A percentile compares a stretch with the other conserved stretches of the same genome.
phyloP scores from a whole-genome alignment of 2,797 vertebrate species.

The Anguilla marmorata region DNA sequence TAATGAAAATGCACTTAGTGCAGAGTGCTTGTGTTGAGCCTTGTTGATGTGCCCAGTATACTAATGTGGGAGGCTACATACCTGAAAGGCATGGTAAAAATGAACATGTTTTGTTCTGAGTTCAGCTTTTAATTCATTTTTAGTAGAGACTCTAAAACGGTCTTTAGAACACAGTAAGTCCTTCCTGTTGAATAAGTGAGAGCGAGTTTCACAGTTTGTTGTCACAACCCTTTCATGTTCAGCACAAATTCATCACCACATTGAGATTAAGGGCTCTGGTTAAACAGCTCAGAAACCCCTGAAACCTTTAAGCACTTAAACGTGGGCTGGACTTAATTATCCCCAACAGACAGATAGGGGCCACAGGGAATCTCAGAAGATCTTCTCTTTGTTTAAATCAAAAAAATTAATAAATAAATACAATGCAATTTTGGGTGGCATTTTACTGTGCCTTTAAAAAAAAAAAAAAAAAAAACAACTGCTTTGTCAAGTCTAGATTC shows the following conservation, averaged over 20 bases:
- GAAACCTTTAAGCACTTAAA: conserved; percentile 4
- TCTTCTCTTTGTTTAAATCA: neutral
- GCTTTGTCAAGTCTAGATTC: neutral
- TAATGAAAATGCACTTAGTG: neutral
- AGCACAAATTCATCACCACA: conserved; percentile 25
- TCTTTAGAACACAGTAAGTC: neutral
- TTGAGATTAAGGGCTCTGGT: conserved; percentile 23
- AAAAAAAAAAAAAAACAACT: neutral
- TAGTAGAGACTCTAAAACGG: neutral
- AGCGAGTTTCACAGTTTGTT: conserved; percentile 20
- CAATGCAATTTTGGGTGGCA: neutral
- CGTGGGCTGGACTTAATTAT: conserved; percentile 4
- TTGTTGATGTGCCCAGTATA: neutral
- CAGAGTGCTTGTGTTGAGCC: neutral
- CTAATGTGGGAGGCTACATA: neutral
- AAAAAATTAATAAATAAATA: neutral
- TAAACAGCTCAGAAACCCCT: conserved; percentile 1
- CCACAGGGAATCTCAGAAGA: neutral
- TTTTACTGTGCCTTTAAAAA: neutral
- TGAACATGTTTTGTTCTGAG: neutral
- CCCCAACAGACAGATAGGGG: neutral
- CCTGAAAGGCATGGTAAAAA: neutral
- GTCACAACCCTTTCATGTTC: conserved; percentile 25
- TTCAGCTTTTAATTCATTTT: neutral
- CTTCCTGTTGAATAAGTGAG: conserved; percentile 20